Evolutionary conservation across 2,888 invertebrate species (phyloP), one percentile per base, ranked within the genome.

Genomic region (Drosophila mettleri): DNA sequence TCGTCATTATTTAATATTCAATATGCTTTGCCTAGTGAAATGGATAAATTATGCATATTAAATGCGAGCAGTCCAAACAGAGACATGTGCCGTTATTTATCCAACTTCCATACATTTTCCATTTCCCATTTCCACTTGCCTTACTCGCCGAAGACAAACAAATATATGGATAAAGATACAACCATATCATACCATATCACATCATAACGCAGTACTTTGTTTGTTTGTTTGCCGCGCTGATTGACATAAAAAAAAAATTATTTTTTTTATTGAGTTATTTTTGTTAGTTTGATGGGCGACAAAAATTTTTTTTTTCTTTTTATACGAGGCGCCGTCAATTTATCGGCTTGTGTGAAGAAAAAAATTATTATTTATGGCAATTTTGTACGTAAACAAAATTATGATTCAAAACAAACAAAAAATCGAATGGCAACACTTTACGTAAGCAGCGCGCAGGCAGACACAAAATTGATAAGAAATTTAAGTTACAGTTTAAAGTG

Each of bases 11-110:
- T 86, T 89, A 86, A 87, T 86, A 86, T 86, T 86, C 85, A 89
- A 86, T 86, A 86, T 86, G 85, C 77, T 89, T 85, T 81, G 82
- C 81, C 86, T 74, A 59, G 67, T 72, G 71, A 89, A 85, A 86
- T 86, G 88, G 76, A 77, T 85, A 86, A 89, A 89, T 89, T 86
- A 86, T 86, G 89, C 89, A 86, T 81, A 89, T 87, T 89, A 77
- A 81, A 87, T 84, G 76, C 59, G 69, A 67, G 38, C 57, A 69
- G 74, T 61, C 66, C 41, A 78, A 64, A 68, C 29, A 54, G 78
- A 55, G 74, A 66, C 78, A 83, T 83, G 73, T 83, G 63, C 45
- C 66, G 45, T 68, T 58, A 65, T 65, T 70, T 75, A 52, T 60
- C 18, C 74, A 48, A 16, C 55, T 39, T 12, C 52, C 33, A 34